phyloP scores from a whole-genome alignment of 1,140 invertebrate species.

The Streblospio benedicti region DNA sequence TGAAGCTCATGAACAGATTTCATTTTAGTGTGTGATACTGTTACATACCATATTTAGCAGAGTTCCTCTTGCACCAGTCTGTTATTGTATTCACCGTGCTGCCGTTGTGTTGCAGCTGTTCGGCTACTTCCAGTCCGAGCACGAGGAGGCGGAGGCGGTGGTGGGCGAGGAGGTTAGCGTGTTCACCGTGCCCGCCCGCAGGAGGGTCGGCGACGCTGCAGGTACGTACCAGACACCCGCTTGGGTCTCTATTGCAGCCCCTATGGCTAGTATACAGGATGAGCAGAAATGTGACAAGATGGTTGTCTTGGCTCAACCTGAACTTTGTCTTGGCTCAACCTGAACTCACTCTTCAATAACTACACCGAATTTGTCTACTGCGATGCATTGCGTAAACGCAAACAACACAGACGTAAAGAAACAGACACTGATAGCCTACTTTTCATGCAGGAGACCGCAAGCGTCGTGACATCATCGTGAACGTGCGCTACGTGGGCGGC shows the following conservation, averaged over 20 bases:
- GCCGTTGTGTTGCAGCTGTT: slow-evolving; percentile 31
- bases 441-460: slow-evolving; percentile 42
- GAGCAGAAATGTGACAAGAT: too few species aligned
- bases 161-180: slow-evolving; percentile 38
- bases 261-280: too few species aligned
- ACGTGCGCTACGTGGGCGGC: slow-evolving; percentile 31
- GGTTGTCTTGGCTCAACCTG: too few species aligned
- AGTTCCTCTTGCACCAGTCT: too few species aligned
- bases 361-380: too few species aligned
- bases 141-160: slow-evolving; percentile 33
- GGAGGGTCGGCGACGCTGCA: slow-evolving; percentile 37
- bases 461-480: slow-evolving; percentile 39
- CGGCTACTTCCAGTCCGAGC: slow-evolving; percentile 36
- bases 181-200: slow-evolving; percentile 36
- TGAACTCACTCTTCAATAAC: too few species aligned
- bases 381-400: slow-evolving; percentile 11
- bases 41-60: too few species aligned
- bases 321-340: too few species aligned
- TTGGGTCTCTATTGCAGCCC: too few species aligned
- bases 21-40: too few species aligned
- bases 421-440: not conserved
- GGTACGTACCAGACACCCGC: slow-evolving; percentile 21
- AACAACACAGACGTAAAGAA: slow-evolving; percentile 1
- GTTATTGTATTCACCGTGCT: too few species aligned
- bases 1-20: too few species aligned